Conservation (phyloP, 2,888 invertebrate genomes). For the Drosophila monieri region DNA sequence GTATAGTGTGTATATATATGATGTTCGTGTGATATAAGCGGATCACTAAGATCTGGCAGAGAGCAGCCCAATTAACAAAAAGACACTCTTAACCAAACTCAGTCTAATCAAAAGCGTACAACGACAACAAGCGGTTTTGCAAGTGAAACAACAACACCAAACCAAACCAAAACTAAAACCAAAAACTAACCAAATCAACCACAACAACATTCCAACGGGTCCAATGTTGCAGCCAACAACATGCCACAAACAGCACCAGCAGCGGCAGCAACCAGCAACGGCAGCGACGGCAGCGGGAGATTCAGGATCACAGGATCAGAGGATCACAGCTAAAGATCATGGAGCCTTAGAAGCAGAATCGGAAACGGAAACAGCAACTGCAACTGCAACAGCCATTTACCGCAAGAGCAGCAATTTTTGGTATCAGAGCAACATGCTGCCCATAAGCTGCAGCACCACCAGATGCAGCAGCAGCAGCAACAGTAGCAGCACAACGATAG, state of each 20-base stretch:
- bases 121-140: conserved; percentile 71
- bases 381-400: conserved; percentile 48
- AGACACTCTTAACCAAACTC: conserved; percentile 39
- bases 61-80: conserved; percentile 1
- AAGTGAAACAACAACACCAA: conserved; percentile 44
- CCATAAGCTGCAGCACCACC: conserved; percentile 27
- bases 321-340: conserved; percentile 56
- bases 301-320: conserved; percentile 7
- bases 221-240: conserved; percentile 78
- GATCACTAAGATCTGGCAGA: conserved; percentile 19
- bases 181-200: conserved; percentile 30
- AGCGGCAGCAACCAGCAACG: conserved; percentile 45
- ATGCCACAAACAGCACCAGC: conserved; percentile 72
- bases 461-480: conserved; percentile 18
- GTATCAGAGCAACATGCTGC: conserved; percentile 52
- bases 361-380: conserved; percentile 26
- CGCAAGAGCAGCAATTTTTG: conserved; percentile 33
- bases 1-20: conserved; percentile 67
- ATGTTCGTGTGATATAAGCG: conserved; percentile 55
- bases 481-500: conserved; percentile 73
- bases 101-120: conserved; percentile 67
- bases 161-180: conserved; percentile 14
- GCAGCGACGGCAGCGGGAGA: conserved; percentile 21
- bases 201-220: conserved; percentile 63
- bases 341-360: conserved; percentile 44